Base-by-base conservation (phyloP, 1,140 invertebrate species). In the Anastrepha ludens region DNA sequence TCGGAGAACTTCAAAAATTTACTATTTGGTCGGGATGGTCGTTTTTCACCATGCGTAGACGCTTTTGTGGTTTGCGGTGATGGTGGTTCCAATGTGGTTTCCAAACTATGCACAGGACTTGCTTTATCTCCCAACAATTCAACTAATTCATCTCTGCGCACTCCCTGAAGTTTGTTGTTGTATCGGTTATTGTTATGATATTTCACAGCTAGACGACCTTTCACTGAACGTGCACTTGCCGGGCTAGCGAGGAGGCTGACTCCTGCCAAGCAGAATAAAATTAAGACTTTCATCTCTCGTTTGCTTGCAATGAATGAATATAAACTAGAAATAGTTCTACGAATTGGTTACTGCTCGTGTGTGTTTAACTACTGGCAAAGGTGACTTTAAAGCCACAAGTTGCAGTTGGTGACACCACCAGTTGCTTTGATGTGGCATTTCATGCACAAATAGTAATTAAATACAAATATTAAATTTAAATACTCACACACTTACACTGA, bases 371-470 rank as follows among this genome's bases (percentile, higher is more conserved):
- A 13, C 60, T 62, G 15, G 60, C 8, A 62, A 55, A 55, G 11
- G 50, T 55, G 50, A 29, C 50, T 55, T 55, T 62, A 17, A 62
- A n/a, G 60, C 60, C 47, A 58, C 44, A 47, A 11, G 47, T 29
- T 81, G 74, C 74, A 55, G n/a, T 81, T 81, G 74, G 17, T 81
- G 74, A 81, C 74, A 81, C 74, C 74, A 81, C 74, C 74, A 81
- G 74, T 81, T 81, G 50, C 74, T 81, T 81, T 81, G 74, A 55
- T 81, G 74, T 50, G 74, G 74, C 47, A 81, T 81, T 81, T 81
- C 47, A 81, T 55, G 47, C 9, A 47, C 74, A 81, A 81, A 81
- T 55, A 11, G 47, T 81, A 81, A 55, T 81, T 81, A 55, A 81
- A 55, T 55, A 81, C 47, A 81, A 81, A 81, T 81, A 81, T 81